Conservation (phyloP, 1,140 invertebrate species). For the Drosophila tani region DNA sequence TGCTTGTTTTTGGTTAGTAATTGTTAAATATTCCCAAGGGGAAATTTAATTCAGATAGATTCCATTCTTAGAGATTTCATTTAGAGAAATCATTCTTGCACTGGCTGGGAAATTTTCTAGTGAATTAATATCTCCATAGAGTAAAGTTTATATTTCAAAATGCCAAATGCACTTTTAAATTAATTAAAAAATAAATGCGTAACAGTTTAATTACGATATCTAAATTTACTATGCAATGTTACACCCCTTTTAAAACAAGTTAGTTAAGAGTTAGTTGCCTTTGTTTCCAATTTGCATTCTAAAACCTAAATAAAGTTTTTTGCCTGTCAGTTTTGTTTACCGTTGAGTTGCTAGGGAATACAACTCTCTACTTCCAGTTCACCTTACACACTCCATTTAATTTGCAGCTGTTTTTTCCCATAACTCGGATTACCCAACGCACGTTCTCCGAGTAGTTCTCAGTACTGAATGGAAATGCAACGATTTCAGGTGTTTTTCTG, state of each 20-base stretch:
- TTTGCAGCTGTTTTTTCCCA: not conserved
- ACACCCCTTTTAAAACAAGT: not conserved
- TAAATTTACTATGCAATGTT: no score
- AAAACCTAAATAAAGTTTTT: not conserved
- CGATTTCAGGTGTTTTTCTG: constrained; percentile 2
- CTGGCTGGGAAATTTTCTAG: no score
- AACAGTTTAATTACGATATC: no score
- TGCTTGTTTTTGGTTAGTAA: not conserved
- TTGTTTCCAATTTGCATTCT: not conserved
- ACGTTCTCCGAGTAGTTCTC: constrained; percentile 1
- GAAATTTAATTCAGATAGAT: no score
- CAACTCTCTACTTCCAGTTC: not conserved
- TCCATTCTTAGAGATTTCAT: no score
- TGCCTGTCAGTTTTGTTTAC: not conserved
- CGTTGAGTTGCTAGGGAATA: not conserved
- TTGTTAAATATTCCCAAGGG: not conserved
- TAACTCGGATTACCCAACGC: not conserved
- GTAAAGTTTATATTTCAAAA: no score
- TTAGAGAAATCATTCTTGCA: no score
- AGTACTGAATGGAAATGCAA: constrained; percentile 36
- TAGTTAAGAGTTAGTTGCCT: not conserved
- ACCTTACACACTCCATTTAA: constrained; percentile 1
- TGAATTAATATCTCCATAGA: no score
- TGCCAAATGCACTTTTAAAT: no score
- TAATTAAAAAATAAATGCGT: no score